A percentile compares a stretch with the other conserved stretches of the same genome.
Conservation (phyloP, 2,888 invertebrate genomes). For the Amphipoea lucens region DNA sequence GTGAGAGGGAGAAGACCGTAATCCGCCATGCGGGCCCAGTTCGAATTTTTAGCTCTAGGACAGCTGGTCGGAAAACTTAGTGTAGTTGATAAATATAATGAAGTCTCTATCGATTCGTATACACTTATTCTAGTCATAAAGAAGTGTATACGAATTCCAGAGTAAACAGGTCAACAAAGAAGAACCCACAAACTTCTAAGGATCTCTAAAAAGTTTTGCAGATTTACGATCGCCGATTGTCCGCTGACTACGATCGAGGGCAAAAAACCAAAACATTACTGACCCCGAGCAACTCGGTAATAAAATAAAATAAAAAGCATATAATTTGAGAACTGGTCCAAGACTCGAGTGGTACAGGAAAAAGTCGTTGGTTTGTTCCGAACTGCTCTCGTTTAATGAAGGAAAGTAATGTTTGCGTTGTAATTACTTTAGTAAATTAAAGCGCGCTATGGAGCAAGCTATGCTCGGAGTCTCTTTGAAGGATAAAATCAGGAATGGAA, state of each 20-base stretch:
- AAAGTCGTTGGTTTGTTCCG: slow-evolving; percentile 57
- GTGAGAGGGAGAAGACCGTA: no score
- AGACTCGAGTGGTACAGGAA: slow-evolving; percentile 56
- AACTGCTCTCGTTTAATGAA: slow-evolving; percentile 27
- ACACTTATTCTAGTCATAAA: neutral
- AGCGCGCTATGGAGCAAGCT: no score
- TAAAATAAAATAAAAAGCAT: slow-evolving; percentile 61
- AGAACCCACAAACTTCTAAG: neutral
- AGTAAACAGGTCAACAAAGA: neutral
- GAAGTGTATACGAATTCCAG: no score
- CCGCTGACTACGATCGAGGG: slow-evolving; percentile 42
- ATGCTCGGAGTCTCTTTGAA: no score
- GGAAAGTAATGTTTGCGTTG: neutral
- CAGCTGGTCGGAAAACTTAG: neutral
- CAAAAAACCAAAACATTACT: slow-evolving; percentile 79
- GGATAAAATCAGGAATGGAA: no score
- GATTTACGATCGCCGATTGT: slow-evolving; percentile 54
- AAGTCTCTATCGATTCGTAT: no score
- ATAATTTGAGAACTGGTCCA: slow-evolving; percentile 66
- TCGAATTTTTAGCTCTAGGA: no score
- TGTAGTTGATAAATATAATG: neutral
- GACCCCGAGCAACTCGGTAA: slow-evolving; percentile 72
- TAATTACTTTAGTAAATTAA: neutral
- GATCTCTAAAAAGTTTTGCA: slow-evolving; percentile 30
- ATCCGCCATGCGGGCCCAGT: no score